Conservation (phyloP, 2,113 vertebrate species). For the Castor canadensis region DNA sequence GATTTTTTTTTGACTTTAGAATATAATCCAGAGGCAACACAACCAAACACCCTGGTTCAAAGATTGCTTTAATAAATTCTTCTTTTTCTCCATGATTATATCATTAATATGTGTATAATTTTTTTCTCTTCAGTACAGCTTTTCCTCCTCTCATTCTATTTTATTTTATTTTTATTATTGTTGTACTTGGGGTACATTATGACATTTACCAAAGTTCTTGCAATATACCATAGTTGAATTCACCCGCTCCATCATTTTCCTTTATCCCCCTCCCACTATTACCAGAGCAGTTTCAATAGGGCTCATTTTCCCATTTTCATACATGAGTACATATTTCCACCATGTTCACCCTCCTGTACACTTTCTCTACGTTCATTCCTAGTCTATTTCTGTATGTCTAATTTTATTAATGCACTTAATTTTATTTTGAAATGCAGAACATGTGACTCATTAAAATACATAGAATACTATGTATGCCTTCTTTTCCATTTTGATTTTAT, state of each 20-base stretch:
- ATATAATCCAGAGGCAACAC: not conserved
- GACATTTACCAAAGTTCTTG: no score
- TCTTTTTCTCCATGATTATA: not conserved
- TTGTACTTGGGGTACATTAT: no score
- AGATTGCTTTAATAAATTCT: not conserved
- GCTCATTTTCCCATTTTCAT: no score
- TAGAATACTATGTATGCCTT: not conserved
- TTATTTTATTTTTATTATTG: no score
- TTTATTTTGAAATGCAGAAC: not conserved
- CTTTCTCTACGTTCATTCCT: no score
- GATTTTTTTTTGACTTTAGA: constrained; percentile 28
- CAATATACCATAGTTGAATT: no score
- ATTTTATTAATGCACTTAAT: not conserved
- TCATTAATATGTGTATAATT: not conserved
- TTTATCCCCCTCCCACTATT: no score
- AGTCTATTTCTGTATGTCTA: not conserved
- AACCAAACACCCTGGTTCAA: not conserved
- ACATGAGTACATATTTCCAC: no score
- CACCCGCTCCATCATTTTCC: no score
- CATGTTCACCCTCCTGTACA: no score
- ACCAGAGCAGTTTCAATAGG: no score
- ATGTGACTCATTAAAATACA: not conserved
- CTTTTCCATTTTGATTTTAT: not conserved
- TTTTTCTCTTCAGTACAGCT: not conserved
- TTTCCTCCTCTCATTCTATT: not conserved